A percentile compares a stretch with the other conserved stretches of the same genome.
phyloP scores from a whole-genome alignment of 2,888 invertebrate genomes.

The Drosophila koepferae region DNA sequence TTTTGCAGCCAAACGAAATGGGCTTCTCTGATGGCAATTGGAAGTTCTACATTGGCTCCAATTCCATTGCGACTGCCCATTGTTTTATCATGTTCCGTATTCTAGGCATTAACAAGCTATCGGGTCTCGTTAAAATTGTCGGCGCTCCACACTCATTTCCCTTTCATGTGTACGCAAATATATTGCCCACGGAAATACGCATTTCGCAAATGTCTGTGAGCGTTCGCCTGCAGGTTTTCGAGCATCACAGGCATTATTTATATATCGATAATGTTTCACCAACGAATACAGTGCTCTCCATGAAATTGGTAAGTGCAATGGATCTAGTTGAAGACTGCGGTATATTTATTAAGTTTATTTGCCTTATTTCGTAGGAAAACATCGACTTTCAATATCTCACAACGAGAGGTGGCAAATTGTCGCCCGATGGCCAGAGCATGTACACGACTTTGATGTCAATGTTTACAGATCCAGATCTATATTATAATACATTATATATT shows the following conservation, averaged over 20 bases:
- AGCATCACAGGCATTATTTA: slow-evolving; percentile 56
- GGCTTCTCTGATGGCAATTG: slow-evolving; percentile 65
- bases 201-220: slow-evolving; percentile 52
- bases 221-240: slow-evolving; percentile 60
- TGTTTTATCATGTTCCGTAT: slow-evolving; percentile 69
- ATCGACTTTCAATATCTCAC: slow-evolving; percentile 61
- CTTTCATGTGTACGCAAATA: slow-evolving; percentile 71
- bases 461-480: slow-evolving; percentile 78
- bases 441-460: slow-evolving; percentile 65
- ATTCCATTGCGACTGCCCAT: slow-evolving; percentile 39
- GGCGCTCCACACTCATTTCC: slow-evolving; percentile 67
- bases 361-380: slow-evolving; percentile 47
- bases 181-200: slow-evolving; percentile 71
- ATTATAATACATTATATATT: slow-evolving; percentile 72
- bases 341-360: not conserved
- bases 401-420: slow-evolving; percentile 69
- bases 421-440: slow-evolving; percentile 70
- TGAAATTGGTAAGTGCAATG: slow-evolving; percentile 70
- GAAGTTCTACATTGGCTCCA: slow-evolving; percentile 75
- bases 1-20: slow-evolving; percentile 69
- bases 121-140: slow-evolving; percentile 77
- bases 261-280: slow-evolving; percentile 79
- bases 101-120: slow-evolving; percentile 60
- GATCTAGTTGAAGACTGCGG: not conserved
- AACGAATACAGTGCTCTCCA: slow-evolving; percentile 71